Percentiles rank a stretch among this genome's conserved stretches.
Conservation (phyloP, 2,113 vertebrate species). For the Mesocricetus auratus region DNA sequence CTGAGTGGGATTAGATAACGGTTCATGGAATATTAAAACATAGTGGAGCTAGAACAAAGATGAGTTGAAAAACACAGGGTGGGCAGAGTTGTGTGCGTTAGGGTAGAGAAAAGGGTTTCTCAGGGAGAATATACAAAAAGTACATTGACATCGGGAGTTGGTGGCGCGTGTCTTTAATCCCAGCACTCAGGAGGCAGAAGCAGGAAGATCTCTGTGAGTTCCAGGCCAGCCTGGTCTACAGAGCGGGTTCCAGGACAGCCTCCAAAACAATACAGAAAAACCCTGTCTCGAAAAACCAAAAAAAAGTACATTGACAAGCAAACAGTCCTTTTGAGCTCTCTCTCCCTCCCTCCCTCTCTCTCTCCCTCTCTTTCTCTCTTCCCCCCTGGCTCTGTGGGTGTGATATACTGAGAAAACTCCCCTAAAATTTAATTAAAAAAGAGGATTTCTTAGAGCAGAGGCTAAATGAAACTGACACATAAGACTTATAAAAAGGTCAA, state of each 20-base stretch:
- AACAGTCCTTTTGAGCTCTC: not conserved
- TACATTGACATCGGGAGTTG: not conserved
- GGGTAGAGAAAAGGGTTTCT: not conserved
- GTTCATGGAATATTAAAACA: not conserved
- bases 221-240: no score
- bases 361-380: not conserved
- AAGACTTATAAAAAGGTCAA: not conserved
- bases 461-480: not conserved
- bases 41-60: not conserved
- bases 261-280: no score
- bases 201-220: no score
- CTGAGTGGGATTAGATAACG: not conserved
- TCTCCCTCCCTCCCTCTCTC: not conserved
- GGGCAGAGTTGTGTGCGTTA: not conserved
- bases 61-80: not conserved
- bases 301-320: not conserved
- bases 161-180: no score
- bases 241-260: no score
- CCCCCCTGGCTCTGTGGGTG: no score
- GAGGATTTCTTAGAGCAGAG: not conserved
- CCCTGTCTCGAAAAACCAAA: no score
- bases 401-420: not conserved
- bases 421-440: conserved; percentile 15
- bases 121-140: conserved; percentile 4
- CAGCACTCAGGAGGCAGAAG: no score